These are phyloP conservation scores for Steatocranus sp. DNA, from an alignment of 2,797 vertebrate genomes.

Conservation along the genomic window DNA sequence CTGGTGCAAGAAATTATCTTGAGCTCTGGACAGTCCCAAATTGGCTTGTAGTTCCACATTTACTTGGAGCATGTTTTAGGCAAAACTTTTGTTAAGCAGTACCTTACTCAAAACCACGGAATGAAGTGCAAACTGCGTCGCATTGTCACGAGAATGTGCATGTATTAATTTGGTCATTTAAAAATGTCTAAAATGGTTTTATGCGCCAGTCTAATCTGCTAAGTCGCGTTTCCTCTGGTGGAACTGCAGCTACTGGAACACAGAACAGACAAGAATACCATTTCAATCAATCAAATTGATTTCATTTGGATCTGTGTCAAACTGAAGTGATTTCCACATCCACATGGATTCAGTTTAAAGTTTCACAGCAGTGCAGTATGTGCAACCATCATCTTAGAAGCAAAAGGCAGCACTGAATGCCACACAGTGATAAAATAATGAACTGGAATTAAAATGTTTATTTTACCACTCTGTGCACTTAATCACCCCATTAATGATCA, in stretches of 20 bases:
- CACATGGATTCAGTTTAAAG: neutral
- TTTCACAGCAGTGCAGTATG: neutral
- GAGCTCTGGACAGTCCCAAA: neutral
- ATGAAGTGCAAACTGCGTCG: neutral
- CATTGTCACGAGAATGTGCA: neutral
- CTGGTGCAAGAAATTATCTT: neutral
- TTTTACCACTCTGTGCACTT: rapidly evolving
- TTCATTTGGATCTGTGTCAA: neutral
- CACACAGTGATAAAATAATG: neutral
- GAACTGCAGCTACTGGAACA: neutral
- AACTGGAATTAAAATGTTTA: neutral
- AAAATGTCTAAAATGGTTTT: neutral
- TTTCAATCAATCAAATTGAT: neutral
- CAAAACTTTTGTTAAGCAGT: too few relatives aligned
- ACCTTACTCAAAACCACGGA: neutral
- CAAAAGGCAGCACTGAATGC: neutral
- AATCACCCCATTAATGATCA: neutral
- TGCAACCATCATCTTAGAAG: neutral
- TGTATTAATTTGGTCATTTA: neutral
- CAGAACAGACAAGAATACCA: neutral
- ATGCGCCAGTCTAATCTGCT: neutral
- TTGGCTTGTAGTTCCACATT: neutral
- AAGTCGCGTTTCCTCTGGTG: neutral
- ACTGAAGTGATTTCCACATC: neutral
- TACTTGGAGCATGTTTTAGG: neutral